A percentile compares a stretch with the other conserved stretches of the same genome.
Evolutionary conservation across 1,140 invertebrate genomes (phyloP).

Genomic region (Drosophila punjabiensis): DNA sequence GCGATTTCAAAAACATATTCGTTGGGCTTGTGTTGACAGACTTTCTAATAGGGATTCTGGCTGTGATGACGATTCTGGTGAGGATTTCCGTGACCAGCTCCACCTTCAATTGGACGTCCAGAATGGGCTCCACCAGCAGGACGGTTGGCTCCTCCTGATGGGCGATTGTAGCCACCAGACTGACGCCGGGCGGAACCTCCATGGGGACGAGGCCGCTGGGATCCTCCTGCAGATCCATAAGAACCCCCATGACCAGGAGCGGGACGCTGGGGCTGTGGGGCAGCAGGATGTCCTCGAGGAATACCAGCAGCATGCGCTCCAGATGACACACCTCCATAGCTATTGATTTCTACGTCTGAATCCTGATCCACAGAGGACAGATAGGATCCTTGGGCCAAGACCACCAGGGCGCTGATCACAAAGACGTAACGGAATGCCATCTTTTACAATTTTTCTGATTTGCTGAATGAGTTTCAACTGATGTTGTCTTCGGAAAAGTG

Average conservation of each 20-base stretch:
- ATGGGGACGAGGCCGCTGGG: constrained; percentile 1
- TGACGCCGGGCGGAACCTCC: not conserved
- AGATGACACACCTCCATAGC: not conserved
- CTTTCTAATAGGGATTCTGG: constrained; percentile 25
- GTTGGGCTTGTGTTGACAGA: not conserved
- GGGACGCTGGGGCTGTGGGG: constrained; percentile 16
- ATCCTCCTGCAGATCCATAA: constrained; percentile 2
- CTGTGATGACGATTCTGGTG: constrained; percentile 20
- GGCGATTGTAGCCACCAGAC: not conserved
- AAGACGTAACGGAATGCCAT: constrained; percentile 26
- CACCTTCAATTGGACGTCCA: constrained; percentile 11
- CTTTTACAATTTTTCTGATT: not conserved
- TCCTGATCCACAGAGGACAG: constrained; percentile 14
- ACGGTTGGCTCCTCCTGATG: not conserved
- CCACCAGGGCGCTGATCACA: constrained; percentile 26
- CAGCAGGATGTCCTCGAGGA: not conserved
- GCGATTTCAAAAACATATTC: not conserved
- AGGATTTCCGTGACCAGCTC: constrained; percentile 5
- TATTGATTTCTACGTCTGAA: constrained; percentile 10
- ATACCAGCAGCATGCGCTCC: not conserved
- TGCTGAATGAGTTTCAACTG: constrained; percentile 53
- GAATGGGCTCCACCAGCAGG: constrained; percentile 5
- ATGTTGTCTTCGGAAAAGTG: not conserved
- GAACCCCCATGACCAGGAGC: not conserved
- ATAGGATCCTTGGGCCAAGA: constrained; percentile 31